Conservation (phyloP, 2,888 invertebrate genomes). For the Zeuzera pyrina region DNA sequence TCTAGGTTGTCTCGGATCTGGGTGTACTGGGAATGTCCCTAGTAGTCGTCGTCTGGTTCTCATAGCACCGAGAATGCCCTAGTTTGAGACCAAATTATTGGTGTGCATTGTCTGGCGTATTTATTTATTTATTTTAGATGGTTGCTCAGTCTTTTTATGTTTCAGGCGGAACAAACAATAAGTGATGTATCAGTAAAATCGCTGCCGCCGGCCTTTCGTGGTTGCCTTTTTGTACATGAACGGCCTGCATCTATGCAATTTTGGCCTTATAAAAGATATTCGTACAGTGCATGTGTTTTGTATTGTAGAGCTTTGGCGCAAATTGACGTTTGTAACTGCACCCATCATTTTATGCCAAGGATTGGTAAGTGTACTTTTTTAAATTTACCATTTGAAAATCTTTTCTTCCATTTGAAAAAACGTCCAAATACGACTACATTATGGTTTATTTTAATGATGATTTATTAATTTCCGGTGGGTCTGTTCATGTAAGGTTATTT, state of each 20-base stretch:
- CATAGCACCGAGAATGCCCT: too few relatives aligned
- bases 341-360: constrained; percentile 74
- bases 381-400: too few relatives aligned
- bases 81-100: too few relatives aligned
- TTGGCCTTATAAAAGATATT: constrained; percentile 68
- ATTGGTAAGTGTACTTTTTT: constrained; percentile 68
- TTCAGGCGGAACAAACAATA: constrained; percentile 73
- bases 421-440: too few relatives aligned
- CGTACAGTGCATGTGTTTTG: constrained; percentile 74
- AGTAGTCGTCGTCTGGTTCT: too few relatives aligned
- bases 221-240: constrained; percentile 73
- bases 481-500: too few relatives aligned
- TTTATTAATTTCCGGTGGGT: too few relatives aligned
- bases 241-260: constrained; percentile 38
- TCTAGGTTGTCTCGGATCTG: too few relatives aligned
- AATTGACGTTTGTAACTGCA: constrained; percentile 71
- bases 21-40: too few relatives aligned
- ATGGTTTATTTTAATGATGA: too few relatives aligned
- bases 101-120: too few relatives aligned
- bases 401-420: too few relatives aligned
- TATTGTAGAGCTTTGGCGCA: constrained; percentile 73
- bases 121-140: background rate
- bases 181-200: constrained; percentile 70
- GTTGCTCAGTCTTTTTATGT: constrained; percentile 7
- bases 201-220: constrained; percentile 58